Conservation (phyloP, 2,113 vertebrate species). For the Meles meles region DNA sequence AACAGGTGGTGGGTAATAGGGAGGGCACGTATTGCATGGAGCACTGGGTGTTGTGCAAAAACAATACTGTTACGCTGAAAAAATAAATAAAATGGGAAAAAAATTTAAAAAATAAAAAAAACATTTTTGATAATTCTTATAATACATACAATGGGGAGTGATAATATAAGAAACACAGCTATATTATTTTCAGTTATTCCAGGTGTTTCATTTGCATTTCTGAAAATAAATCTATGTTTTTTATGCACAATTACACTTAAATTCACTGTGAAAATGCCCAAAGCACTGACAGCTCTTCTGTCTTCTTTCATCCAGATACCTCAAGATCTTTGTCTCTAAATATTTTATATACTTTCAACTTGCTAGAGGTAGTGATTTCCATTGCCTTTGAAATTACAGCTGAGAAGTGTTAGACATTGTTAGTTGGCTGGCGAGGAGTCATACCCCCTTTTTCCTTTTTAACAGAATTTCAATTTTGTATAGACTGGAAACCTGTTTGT, state of each 20-base stretch:
- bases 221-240: conserved; percentile 69
- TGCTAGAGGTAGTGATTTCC: not conserved
- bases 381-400: not conserved
- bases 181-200: conserved; percentile 61
- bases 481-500: not conserved
- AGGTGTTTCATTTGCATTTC: conserved; percentile 75
- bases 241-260: conserved; percentile 56
- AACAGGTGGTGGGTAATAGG: too few species aligned
- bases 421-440: not conserved
- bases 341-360: not conserved
- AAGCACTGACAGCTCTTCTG: not conserved
- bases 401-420: not conserved
- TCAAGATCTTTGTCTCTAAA: conserved; percentile 40
- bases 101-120: too few species aligned
- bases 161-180: conserved; percentile 27
- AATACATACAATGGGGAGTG: not conserved
- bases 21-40: too few species aligned
- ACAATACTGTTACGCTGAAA: too few species aligned
- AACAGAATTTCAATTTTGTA: not conserved
- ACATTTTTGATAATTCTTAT: conserved; percentile 12
- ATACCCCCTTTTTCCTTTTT: not conserved
- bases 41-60: too few species aligned
- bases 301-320: not conserved
- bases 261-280: conserved; percentile 52
- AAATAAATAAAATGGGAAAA: too few species aligned